These are phyloP conservation scores for Caenorhabditis elegans DNA, from an alignment of 1,140 invertebrate genomes.

Conservation along the genomic window WBcel235 BX284604.4:7960001-7960500, in stretches of 20 bases:
- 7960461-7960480: background rate
- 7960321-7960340: background rate
- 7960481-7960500: constrained; percentile 21
- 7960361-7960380: background rate
- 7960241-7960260: background rate
- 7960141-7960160: background rate
- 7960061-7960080: background rate
- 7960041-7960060: background rate
- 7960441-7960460: background rate
- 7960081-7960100: constrained; percentile 3
- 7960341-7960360: background rate
- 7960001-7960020: constrained; percentile 2
- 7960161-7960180: background rate
- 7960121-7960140: background rate
- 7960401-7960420: constrained; percentile 23
- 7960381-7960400: background rate
- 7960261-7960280: background rate
- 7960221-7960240: background rate
- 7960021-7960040: background rate
- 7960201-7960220: background rate
- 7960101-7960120: background rate
- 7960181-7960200: background rate
- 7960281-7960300: background rate
- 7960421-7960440: constrained; percentile 20
- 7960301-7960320: constrained; percentile 14